Evolutionary conservation across 2,797 vertebrate species (phyloP).

Genomic region (Margarornis squamiger): DNA sequence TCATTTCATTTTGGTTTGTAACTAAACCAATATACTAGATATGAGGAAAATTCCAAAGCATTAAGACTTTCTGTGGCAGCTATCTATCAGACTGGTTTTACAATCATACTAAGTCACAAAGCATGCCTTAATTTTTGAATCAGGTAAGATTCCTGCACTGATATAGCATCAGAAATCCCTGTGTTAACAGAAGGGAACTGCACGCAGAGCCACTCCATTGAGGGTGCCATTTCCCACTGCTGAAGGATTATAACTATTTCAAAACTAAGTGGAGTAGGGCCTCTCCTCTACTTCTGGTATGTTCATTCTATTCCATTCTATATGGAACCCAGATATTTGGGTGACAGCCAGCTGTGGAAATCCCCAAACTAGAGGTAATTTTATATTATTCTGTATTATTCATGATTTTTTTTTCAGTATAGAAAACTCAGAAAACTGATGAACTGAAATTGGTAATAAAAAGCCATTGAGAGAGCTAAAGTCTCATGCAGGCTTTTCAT

Average conservation of each 20-base stretch:
- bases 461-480: neutral
- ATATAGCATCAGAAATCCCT: neutral
- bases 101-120: neutral
- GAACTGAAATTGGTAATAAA: neutral
- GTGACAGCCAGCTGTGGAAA: neutral
- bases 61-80: neutral
- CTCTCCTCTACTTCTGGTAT: neutral
- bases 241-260: neutral
- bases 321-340: neutral
- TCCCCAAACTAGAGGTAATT: neutral
- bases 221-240: neutral
- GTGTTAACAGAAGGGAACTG: neutral
- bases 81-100: neutral
- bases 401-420: fast-evolving
- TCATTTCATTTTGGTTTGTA: neutral
- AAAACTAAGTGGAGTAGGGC: neutral
- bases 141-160: neutral
- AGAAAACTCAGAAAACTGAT: neutral
- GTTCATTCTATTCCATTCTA: too few species aligned
- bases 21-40: neutral
- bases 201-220: neutral
- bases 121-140: neutral
- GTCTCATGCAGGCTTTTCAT: neutral
- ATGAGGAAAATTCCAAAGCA: neutral
- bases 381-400: neutral